These are phyloP conservation scores for Anolis sagrei DNA, from an alignment of 2,113 vertebrate genomes.

Conservation along the genomic window DNA sequence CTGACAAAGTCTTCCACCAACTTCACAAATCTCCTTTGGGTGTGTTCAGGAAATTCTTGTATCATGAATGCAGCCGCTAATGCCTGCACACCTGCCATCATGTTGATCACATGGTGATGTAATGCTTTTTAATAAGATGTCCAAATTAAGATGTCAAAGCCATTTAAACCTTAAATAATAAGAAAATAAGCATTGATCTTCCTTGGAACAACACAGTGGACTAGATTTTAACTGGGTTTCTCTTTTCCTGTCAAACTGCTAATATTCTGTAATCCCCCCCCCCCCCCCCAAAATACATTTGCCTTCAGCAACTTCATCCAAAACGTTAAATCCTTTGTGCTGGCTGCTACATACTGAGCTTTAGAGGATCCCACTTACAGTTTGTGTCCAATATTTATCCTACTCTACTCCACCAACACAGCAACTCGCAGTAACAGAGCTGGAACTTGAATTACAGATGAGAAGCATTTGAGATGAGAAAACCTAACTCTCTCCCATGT, in stretches of 20 bases:
- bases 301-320: neutral
- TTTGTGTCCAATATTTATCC: neutral
- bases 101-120: conserved; percentile 20
- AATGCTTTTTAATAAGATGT: conserved; percentile 24
- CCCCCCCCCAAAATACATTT: no score
- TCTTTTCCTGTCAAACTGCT: neutral
- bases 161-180: neutral
- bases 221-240: no score
- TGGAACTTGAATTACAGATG: neutral
- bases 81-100: conserved; percentile 45
- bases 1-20: conserved; percentile 19
- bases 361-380: neutral
- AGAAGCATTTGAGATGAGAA: no score
- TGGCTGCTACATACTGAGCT: neutral
- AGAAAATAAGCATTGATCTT: neutral
- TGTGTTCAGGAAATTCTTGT: neutral
- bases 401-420: neutral
- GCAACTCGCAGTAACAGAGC: no score
- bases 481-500: neutral
- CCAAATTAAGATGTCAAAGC: neutral
- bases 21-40: neutral
- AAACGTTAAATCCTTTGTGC: neutral
- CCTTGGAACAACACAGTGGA: neutral
- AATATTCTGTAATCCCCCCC: no score
- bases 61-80: conserved; percentile 39